phyloP scores from a whole-genome alignment of 2,113 vertebrate species.

The Pyrgilauda ruficollis region DNA sequence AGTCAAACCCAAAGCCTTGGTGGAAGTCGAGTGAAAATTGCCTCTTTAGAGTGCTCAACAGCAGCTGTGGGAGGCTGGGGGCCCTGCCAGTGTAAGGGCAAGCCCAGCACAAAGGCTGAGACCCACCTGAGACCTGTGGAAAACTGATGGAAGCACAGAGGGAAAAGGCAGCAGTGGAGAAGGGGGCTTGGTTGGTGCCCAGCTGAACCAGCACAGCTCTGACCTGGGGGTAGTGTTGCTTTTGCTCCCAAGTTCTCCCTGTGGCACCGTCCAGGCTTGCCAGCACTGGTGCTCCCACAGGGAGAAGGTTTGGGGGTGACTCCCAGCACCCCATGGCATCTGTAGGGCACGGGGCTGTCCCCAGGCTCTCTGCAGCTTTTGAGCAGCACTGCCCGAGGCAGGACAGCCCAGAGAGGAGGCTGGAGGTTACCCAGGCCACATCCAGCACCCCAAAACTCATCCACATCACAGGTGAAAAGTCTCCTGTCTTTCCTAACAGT shows the following conservation, averaged over 20 bases:
- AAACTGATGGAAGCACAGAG: neutral
- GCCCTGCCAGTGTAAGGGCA: neutral
- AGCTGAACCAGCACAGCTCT: neutral
- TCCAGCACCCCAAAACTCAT: neutral
- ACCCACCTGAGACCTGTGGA: fast-evolving
- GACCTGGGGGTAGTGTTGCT: fast-evolving
- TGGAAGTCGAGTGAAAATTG: constrained; percentile 10
- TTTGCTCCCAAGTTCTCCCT: fast-evolving
- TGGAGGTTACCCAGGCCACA: neutral
- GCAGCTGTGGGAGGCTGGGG: neutral
- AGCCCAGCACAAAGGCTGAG: neutral
- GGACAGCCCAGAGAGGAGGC: neutral
- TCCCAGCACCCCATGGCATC: neutral
- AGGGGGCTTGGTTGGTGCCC: neutral
- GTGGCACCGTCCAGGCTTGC: neutral
- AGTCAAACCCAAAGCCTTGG: neutral
- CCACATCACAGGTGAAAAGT: fast-evolving
- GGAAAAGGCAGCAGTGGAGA: neutral
- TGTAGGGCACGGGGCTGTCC: fast-evolving
- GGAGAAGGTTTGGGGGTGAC: neutral
- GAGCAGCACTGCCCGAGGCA: neutral
- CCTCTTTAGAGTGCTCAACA: neutral
- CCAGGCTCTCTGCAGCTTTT: neutral
- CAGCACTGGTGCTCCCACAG: fast-evolving
- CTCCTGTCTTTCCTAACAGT: neutral